Conservation (phyloP, 2,888 invertebrate genomes). For the Polietes domitor region DNA sequence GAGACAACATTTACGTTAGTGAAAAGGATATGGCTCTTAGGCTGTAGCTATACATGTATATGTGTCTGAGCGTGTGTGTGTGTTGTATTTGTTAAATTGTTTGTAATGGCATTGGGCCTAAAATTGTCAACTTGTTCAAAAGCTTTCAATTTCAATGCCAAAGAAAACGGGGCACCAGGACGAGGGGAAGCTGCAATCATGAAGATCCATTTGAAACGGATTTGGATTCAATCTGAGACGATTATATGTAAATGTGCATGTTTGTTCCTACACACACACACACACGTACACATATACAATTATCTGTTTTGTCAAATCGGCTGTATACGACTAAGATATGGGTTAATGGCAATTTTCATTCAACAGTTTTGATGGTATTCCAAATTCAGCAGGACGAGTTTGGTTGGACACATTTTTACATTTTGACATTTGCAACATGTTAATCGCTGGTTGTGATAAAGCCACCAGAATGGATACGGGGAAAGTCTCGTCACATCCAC, state of each 20-base stretch:
- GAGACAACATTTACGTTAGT: background rate
- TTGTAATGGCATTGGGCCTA: slow-evolving; percentile 57
- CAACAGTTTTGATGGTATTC: background rate
- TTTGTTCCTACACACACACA: too few relatives aligned
- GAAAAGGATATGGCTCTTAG: background rate
- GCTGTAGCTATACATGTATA: background rate
- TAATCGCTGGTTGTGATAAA: background rate
- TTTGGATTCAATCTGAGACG: slow-evolving; percentile 27
- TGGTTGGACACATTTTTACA: too few relatives aligned
- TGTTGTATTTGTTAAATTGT: slow-evolving; percentile 57
- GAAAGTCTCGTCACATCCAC: too few relatives aligned
- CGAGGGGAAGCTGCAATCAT: background rate
- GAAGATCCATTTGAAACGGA: slow-evolving; percentile 18
- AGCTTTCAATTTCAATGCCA: slow-evolving; percentile 47
- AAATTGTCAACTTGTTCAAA: slow-evolving; percentile 46
- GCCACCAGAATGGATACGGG: background rate
- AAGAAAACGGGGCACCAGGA: background rate
- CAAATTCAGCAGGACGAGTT: too few relatives aligned
- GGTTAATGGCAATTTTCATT: background rate
- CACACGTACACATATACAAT: too few relatives aligned
- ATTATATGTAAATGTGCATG: too few relatives aligned
- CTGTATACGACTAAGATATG: background rate
- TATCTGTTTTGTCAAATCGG: background rate
- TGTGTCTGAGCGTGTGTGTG: background rate
- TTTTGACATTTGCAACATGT: background rate